These are phyloP conservation scores for Sebastes cheni DNA, from an alignment of 2,797 vertebrate species.

Conservation along the genomic window DNA sequence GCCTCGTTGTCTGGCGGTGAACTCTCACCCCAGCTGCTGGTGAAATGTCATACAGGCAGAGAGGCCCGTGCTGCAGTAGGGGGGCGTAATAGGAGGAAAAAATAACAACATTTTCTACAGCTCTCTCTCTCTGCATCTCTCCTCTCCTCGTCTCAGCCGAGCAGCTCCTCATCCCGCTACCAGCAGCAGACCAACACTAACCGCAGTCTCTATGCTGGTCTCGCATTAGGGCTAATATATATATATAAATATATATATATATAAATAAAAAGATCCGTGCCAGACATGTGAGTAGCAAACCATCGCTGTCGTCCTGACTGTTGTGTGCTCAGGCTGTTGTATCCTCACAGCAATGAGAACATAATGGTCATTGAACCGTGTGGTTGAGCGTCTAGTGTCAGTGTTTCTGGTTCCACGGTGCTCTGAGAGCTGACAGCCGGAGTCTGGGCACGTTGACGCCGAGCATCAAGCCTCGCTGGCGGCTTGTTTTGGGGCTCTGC, in stretches of 20 bases:
- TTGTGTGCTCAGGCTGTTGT: conserved; percentile 43
- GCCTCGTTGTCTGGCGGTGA: conserved; percentile 86
- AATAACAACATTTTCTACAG: conserved; percentile 72
- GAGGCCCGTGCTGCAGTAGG: conserved; percentile 87
- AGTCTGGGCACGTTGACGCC: conserved; percentile 16
- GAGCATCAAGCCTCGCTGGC: conserved; percentile 41
- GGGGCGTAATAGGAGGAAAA: conserved; percentile 77
- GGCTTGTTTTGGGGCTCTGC: conserved; percentile 44
- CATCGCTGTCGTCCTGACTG: conserved; percentile 68
- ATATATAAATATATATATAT: neutral
- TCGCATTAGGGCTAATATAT: conserved; percentile 64
- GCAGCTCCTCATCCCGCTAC: conserved; percentile 65
- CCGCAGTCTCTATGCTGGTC: conserved; percentile 68
- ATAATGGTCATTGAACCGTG: conserved; percentile 49
- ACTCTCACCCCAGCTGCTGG: conserved; percentile 87
- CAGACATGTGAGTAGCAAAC: conserved; percentile 87
- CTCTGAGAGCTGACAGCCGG: no score
- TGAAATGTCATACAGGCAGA: conserved; percentile 88
- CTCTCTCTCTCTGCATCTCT: conserved; percentile 71
- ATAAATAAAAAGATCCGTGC: conserved; percentile 65
- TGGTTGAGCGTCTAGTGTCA: conserved; percentile 48
- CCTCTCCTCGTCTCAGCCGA: conserved; percentile 53
- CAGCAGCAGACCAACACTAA: conserved; percentile 40
- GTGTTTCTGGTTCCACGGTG: conserved; percentile 27
- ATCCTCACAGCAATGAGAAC: conserved; percentile 23